Conservation (phyloP, 2,797 vertebrate genomes). For the Pyrocephalus nanus region DNA sequence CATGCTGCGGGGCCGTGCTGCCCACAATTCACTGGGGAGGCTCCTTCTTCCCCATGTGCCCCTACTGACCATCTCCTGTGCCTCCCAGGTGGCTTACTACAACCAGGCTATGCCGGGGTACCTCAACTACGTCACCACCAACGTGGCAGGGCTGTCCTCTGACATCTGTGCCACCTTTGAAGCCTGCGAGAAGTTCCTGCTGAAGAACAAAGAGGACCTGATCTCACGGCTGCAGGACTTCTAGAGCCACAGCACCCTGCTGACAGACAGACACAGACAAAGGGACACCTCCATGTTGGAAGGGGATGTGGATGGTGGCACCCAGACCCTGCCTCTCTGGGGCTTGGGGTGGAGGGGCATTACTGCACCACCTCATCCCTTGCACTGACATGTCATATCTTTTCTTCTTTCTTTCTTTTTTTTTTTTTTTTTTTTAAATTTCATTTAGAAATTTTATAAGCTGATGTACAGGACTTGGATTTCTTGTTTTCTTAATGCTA, state of each 20-base stretch:
- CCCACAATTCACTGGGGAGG: fast-evolving
- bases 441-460: slow-evolving; percentile 19
- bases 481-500: neutral
- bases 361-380: neutral
- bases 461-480: slow-evolving; percentile 11
- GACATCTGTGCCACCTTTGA: slow-evolving; percentile 84
- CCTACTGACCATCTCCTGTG: neutral
- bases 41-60: neutral
- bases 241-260: neutral
- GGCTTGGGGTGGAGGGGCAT: neutral
- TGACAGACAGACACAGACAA: neutral
- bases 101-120: slow-evolving; percentile 90
- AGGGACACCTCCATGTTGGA: neutral
- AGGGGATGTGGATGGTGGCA: neutral
- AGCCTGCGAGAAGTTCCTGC: slow-evolving; percentile 87
- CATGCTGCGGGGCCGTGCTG: fast-evolving
- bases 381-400: neutral
- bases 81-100: slow-evolving; percentile 92
- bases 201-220: slow-evolving; percentile 83
- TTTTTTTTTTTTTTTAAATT: neutral
- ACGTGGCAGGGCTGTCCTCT: slow-evolving; percentile 90
- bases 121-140: slow-evolving; percentile 90
- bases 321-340: neutral
- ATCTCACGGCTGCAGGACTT: slow-evolving; percentile 3
- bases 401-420: neutral